phyloP scores from a whole-genome alignment of 2,888 invertebrate species.

The Odontocolon sp. region DNA sequence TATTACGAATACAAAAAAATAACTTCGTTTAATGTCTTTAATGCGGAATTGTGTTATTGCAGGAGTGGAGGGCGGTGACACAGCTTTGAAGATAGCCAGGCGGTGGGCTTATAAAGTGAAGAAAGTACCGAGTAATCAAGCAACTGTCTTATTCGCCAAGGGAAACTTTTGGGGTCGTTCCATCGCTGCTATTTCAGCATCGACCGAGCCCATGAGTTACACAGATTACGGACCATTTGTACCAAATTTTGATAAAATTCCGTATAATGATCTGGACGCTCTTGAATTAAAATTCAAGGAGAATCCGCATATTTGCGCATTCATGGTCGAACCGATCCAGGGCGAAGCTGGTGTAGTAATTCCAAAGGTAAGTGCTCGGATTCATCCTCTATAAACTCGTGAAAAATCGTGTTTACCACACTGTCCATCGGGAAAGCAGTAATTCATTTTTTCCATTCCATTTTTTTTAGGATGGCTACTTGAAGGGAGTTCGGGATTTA shows the following conservation, averaged over 20 bases:
- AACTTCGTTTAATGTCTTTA: no score
- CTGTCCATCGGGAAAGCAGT: background rate
- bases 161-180: constrained; percentile 94
- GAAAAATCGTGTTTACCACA: background rate
- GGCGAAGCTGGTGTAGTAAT: constrained; percentile 93
- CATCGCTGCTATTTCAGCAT: constrained; percentile 89
- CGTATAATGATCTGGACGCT: constrained; percentile 87
- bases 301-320: constrained; percentile 88
- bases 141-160: constrained; percentile 88
- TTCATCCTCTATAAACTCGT: background rate
- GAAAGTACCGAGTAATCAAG: constrained; percentile 86
- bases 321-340: constrained; percentile 94
- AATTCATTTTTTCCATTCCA: background rate
- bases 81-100: constrained; percentile 89
- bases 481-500: constrained; percentile 86
- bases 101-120: constrained; percentile 92
- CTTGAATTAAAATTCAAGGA: constrained; percentile 83
- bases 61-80: constrained; percentile 92
- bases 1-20: no score
- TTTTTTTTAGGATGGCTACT: constrained; percentile 84
- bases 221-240: constrained; percentile 90
- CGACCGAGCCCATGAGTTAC: constrained; percentile 88
- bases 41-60: constrained; percentile 28
- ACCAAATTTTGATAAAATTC: constrained; percentile 88
- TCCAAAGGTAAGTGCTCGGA: constrained; percentile 80